These are phyloP conservation scores for Parotia lawesii DNA, from an alignment of 2,113 vertebrate species.

Conservation along the genomic window DNA sequence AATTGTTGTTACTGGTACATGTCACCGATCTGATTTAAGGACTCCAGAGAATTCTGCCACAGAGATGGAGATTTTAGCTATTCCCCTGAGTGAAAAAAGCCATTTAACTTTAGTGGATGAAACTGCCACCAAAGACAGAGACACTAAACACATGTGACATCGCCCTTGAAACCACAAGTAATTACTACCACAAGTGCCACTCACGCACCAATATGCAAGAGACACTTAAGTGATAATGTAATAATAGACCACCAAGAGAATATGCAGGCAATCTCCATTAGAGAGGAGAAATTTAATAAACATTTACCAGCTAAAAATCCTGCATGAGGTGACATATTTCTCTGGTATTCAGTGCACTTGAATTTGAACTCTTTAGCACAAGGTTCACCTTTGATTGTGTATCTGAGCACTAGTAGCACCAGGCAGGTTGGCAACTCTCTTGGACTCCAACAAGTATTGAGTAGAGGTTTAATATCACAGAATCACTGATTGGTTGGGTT, in stretches of 20 bases:
- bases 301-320: constrained; percentile 1
- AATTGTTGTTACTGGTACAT: background rate
- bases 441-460: background rate
- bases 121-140: constrained; percentile 29
- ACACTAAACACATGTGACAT: background rate
- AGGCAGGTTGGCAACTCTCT: background rate
- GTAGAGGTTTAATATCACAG: background rate
- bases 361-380: background rate
- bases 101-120: constrained; percentile 14
- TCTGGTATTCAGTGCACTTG: background rate
- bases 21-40: background rate
- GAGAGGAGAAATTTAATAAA: constrained; percentile 19
- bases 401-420: background rate
- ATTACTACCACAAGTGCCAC: constrained; percentile 45
- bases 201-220: constrained; percentile 26
- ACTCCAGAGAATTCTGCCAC: background rate
- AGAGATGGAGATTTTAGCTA: background rate
- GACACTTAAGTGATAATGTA: constrained; percentile 40
- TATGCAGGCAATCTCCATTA: constrained; percentile 15
- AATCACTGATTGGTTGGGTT: background rate
- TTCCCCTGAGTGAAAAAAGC: background rate
- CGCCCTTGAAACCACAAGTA: constrained; percentile 46
- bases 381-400: background rate
- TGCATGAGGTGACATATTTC: background rate
- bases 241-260: constrained; percentile 29